These are phyloP conservation scores for Andrena praecox DNA, from an alignment of 2,888 invertebrate species.

Conservation along the genomic window DNA sequence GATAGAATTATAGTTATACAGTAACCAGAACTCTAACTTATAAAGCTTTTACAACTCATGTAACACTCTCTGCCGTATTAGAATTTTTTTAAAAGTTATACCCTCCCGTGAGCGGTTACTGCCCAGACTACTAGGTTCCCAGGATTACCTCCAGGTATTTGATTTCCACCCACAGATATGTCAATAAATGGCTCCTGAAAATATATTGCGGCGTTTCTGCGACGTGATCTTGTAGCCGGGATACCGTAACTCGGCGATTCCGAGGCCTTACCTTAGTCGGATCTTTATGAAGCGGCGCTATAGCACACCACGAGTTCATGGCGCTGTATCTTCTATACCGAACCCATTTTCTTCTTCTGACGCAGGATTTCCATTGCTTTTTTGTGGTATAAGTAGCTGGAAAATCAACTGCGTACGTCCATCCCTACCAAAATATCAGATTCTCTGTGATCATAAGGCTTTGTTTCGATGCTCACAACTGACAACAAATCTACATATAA, in stretches of 20 bases:
- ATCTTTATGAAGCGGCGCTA: constrained; percentile 95
- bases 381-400: constrained; percentile 92
- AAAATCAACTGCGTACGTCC: constrained; percentile 97
- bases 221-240: background rate
- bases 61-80: constrained; percentile 14
- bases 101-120: constrained; percentile 95
- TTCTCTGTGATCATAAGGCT: constrained; percentile 69
- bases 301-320: constrained; percentile 96
- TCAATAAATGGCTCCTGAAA: constrained; percentile 95
- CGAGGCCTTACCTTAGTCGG: constrained; percentile 88
- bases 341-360: constrained; percentile 95
- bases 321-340: constrained; percentile 95
- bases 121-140: constrained; percentile 96
- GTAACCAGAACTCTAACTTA: constrained; percentile 23
- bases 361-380: constrained; percentile 96
- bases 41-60: constrained; percentile 6
- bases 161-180: constrained; percentile 94
- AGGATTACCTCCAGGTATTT: constrained; percentile 91
- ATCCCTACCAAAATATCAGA: constrained; percentile 86
- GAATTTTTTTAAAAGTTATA: constrained; percentile 78
- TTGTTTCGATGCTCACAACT: constrained; percentile 59
- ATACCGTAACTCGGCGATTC: background rate
- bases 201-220: background rate
- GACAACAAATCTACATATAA: constrained; percentile 65
- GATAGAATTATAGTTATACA: constrained; percentile 14